Base-by-base conservation (phyloP, 2,113 vertebrate species). In the Vidua macroura region DNA sequence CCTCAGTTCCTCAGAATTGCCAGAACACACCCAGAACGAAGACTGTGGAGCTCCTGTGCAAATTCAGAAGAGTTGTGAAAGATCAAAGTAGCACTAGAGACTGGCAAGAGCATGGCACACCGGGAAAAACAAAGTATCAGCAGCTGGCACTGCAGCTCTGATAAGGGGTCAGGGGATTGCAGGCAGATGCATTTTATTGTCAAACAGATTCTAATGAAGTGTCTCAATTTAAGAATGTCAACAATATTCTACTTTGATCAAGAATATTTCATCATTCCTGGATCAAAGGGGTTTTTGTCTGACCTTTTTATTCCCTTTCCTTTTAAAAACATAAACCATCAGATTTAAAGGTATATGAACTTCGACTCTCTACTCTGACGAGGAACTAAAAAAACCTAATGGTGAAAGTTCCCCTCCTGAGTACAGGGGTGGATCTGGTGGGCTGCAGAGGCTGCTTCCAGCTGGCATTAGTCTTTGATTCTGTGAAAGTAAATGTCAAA, bases 201-300 rank as follows among this genome's bases (percentile, higher is more conserved):
- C 80, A 86, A 52, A 75, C 92, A 96, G 86, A 94, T 84, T 92
- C 56, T 95, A 95, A 96, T 93, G 76, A 94, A 94, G 96, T 95
- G 95, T 74, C 66, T 83, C 69, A 22, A 67, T 88, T 94, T 63
- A 83, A 63, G 64, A 86, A 95, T n/a, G 43, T 88, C 80, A 86
- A 93, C 68, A 74, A 39, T 51, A 93, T 75, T 92, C 69, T 48
- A 72, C 95, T 95, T 93, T 84, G 88, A 94, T 83, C 73, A 91
- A 56, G 76, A 90, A 59, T 81, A 96, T 93, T 88, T 94, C 76
- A 56, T 81, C 86, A 94, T 78, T 94, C 60, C 44, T 6, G 1
- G 48, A 93, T 83, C 86, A 86, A 88, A 92, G 75, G 35, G 19
- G 0, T 0, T 63, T 76, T 92, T 81, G 78, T 22, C 80, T 77